A percentile compares a stretch with the other conserved stretches of the same genome.
phyloP scores from a whole-genome alignment of 2,888 invertebrate species.

The Sphinx pinastri region DNA sequence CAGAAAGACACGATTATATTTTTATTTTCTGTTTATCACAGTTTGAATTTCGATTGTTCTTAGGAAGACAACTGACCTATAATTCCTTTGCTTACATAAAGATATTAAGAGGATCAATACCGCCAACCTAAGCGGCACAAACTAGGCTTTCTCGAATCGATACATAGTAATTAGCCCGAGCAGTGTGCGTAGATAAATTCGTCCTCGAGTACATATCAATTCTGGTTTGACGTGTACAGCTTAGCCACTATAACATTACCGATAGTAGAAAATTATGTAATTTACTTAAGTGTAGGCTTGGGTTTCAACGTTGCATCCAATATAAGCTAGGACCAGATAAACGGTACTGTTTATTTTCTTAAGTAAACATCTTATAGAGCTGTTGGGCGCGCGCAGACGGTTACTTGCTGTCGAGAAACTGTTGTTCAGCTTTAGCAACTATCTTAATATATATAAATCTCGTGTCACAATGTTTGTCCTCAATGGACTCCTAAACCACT shows the following conservation, averaged over 20 bases:
- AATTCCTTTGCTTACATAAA: background rate
- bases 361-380: background rate
- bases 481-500: too few species aligned
- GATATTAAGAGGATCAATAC: background rate
- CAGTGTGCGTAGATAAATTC: slow-evolving; percentile 47
- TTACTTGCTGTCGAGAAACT: too few species aligned
- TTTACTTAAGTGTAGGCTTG: slow-evolving; percentile 18
- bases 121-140: slow-evolving; percentile 33
- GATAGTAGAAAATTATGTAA: slow-evolving; percentile 15
- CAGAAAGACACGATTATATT: too few species aligned
- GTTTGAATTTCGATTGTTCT: too few species aligned
- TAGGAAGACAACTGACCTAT: background rate
- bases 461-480: too few species aligned
- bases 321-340: background rate
- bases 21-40: too few species aligned
- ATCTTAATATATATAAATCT: too few species aligned
- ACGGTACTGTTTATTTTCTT: slow-evolving; percentile 7
- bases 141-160: slow-evolving; percentile 47
- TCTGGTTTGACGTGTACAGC: slow-evolving; percentile 23
- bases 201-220: slow-evolving; percentile 36
- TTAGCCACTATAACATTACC: slow-evolving; percentile 5
- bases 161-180: slow-evolving; percentile 48
- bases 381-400: too few species aligned
- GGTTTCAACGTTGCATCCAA: background rate
- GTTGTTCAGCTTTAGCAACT: too few species aligned